Conservation (phyloP, 2,113 vertebrate species). For the Mus pahari region DNA sequence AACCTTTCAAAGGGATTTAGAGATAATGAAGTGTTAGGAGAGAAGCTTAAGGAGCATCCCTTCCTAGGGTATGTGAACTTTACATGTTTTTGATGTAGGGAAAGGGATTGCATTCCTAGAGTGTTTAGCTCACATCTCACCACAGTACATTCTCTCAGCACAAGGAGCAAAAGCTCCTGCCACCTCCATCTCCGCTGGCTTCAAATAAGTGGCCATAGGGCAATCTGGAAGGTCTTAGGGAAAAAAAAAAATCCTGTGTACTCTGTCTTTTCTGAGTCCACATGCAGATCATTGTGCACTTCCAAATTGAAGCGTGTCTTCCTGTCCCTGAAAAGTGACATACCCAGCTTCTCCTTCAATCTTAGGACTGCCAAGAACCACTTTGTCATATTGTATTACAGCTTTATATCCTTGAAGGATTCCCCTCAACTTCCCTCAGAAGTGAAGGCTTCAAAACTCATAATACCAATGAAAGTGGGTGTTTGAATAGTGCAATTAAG, state of each 20-base stretch:
- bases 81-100: not conserved
- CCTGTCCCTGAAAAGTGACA: too few relatives aligned
- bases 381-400: not conserved
- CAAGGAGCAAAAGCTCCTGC: not conserved
- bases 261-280: not conserved
- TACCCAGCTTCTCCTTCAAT: not conserved
- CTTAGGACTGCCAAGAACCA: too few relatives aligned
- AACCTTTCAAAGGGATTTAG: slow-evolving; percentile 56
- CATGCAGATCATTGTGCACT: not conserved
- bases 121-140: too few relatives aligned
- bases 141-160: not conserved
- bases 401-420: not conserved
- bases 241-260: not conserved
- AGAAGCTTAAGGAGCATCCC: slow-evolving; percentile 16
- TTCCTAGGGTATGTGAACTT: slow-evolving; percentile 32
- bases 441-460: not conserved
- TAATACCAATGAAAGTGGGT: not conserved
- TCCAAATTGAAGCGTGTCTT: rapidly evolving
- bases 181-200: not conserved
- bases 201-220: not conserved
- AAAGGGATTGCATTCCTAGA: not conserved
- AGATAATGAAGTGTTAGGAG: slow-evolving; percentile 55
- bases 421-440: not conserved
- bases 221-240: not conserved
- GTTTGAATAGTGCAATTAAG: not conserved